Evolutionary conservation across 2,797 vertebrate genomes (phyloP).

Genomic region (Rachycentron canadum): DNA sequence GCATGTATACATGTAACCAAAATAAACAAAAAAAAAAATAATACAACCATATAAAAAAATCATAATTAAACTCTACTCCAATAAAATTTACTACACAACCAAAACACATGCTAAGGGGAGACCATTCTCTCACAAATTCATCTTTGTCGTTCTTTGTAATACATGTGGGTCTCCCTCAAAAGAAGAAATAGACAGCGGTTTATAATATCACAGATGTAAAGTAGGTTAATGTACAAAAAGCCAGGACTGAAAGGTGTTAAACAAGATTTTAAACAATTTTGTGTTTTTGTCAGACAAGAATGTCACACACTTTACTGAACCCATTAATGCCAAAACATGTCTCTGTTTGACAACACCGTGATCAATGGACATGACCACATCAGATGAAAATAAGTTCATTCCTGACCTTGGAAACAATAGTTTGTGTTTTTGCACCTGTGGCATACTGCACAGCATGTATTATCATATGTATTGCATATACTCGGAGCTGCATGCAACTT

Average conservation of each 20-base stretch:
- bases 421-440: conserved; percentile 17
- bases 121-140: conserved; percentile 36
- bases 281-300: conserved; percentile 41
- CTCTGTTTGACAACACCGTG: conserved; percentile 15
- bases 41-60: conserved; percentile 52
- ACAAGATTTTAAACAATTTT: conserved; percentile 40
- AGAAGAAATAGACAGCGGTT: conserved; percentile 49
- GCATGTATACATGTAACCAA: conserved; percentile 62
- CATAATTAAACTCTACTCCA: conserved; percentile 38
- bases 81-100: conserved; percentile 45
- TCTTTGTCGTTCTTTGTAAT: conserved; percentile 24
- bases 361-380: conserved; percentile 27
- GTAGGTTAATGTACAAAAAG: conserved; percentile 40
- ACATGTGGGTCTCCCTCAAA: conserved; percentile 25
- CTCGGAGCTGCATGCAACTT: conserved; percentile 25
- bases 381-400: conserved; percentile 24
- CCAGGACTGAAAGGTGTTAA: conserved; percentile 49
- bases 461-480: conserved; percentile 30
- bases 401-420: not conserved
- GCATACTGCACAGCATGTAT: conserved; percentile 4
- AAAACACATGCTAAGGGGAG: conserved; percentile 54
- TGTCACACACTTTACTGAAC: conserved; percentile 46
- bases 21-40: conserved; percentile 61
- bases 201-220: conserved; percentile 49
- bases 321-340: conserved; percentile 32